Percentiles rank a stretch among this genome's conserved stretches.
Conservation (phyloP, 2,797 vertebrate genomes). For the Crocidura indochinensis region DNA sequence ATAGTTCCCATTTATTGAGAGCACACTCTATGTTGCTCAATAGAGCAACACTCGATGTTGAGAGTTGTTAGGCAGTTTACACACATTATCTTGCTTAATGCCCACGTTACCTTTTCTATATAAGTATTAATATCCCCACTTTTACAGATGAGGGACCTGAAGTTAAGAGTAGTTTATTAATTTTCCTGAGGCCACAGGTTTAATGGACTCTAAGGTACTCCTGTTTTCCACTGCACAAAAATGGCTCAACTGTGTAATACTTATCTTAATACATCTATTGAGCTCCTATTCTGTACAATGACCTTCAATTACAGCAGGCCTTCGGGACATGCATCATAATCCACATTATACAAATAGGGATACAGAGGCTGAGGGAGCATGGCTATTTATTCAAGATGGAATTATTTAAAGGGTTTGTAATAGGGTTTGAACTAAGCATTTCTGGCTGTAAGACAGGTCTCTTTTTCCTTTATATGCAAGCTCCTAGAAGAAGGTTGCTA, state of each 20-base stretch:
- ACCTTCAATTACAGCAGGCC: background rate
- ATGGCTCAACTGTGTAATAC: background rate
- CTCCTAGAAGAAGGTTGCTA: background rate
- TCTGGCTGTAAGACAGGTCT: background rate
- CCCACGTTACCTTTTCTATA: background rate
- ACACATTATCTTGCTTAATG: conserved; percentile 21
- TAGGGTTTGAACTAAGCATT: background rate
- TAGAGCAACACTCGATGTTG: background rate
- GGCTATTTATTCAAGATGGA: background rate
- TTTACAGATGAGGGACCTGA: conserved; percentile 7
- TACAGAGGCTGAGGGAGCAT: background rate
- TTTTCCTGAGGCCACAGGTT: conserved; percentile 23
- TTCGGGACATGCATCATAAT: background rate
- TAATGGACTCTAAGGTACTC: background rate
- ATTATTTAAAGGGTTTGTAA: conserved; percentile 8
- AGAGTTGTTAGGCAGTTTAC: conserved; percentile 21
- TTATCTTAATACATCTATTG: conserved; percentile 1
- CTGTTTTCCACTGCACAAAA: background rate
- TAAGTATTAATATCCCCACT: conserved; percentile 21
- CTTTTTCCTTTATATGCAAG: background rate
- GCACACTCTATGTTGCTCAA: background rate
- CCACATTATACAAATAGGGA: background rate
- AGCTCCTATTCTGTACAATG: background rate
- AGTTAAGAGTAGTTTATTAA: conserved; percentile 22
- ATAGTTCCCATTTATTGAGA: background rate